Conservation (phyloP, 2,888 invertebrate genomes). For the Petrolisthes manimaculis region DNA sequence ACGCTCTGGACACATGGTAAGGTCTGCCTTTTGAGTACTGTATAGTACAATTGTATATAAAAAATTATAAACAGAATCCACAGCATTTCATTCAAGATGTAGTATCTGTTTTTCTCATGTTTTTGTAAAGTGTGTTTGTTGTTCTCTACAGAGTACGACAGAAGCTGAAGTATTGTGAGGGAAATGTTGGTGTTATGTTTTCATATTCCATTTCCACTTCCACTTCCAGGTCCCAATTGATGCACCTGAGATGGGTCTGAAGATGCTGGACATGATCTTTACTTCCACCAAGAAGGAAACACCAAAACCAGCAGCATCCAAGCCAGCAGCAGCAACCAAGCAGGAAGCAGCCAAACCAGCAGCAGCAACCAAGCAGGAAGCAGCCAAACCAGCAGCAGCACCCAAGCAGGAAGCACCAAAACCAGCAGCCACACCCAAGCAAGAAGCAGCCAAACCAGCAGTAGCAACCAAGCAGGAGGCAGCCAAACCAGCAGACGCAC, state of each 20-base stretch:
- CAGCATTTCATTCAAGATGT: too few species aligned
- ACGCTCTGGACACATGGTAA: constrained; percentile 65
- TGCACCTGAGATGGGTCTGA: constrained; percentile 53
- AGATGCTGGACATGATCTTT: constrained; percentile 61
- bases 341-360: background rate
- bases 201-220: background rate
- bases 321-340: constrained; percentile 15
- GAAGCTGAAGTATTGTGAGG: background rate
- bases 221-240: constrained; percentile 58
- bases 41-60: too few species aligned
- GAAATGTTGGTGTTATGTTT: background rate
- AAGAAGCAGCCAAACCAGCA: background rate
- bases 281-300: constrained; percentile 14
- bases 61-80: too few species aligned
- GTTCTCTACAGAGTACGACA: background rate
- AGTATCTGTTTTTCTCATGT: background rate
- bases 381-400: background rate
- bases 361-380: constrained; percentile 4
- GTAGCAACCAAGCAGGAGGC: background rate
- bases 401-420: constrained; percentile 6
- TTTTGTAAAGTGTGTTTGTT: background rate
- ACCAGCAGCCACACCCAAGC: constrained; percentile 1
- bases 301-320: background rate
- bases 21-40: background rate
- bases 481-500: background rate